Evolutionary conservation across 2,113 vertebrate species (phyloP).

Genomic region (Colaptes auratus): DNA sequence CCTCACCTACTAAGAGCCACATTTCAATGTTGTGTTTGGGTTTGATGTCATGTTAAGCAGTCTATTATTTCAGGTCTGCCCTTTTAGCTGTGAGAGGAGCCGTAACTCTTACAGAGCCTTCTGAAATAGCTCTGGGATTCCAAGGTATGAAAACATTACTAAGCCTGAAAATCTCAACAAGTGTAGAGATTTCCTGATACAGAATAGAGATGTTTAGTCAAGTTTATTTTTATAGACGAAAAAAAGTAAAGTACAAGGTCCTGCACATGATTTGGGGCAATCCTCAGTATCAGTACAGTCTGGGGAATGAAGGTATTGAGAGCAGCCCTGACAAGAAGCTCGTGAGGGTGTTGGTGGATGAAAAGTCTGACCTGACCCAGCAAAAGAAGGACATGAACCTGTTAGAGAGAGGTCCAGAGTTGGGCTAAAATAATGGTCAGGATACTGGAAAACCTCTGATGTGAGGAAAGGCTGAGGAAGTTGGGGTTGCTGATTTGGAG

Average conservation of each 20-base stretch:
- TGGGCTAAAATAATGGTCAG: neutral
- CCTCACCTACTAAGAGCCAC: neutral
- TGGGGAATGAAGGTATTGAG: neutral
- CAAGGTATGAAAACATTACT: neutral
- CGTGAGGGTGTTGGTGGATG: accelerated
- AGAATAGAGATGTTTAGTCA: neutral
- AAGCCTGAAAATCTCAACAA: neutral
- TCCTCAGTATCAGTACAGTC: accelerated
- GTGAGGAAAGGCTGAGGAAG: neutral
- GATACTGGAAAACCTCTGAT: neutral
- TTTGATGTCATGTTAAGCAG: neutral
- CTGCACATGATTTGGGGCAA: too few relatives aligned
- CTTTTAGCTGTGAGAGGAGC: neutral
- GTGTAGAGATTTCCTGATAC: neutral
- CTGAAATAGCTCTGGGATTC: neutral
- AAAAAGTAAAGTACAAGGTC: neutral
- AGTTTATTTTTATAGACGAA: neutral
- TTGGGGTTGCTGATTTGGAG: too few relatives aligned
- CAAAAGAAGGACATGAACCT: neutral
- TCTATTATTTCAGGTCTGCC: neutral
- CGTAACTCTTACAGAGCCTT: neutral
- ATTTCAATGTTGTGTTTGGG: neutral
- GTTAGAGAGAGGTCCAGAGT: accelerated
- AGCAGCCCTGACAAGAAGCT: neutral
- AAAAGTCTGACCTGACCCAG: neutral